These are phyloP conservation scores for Chaetura pelagica DNA, from an alignment of 2,113 vertebrate species.

Conservation along the genomic window DNA sequence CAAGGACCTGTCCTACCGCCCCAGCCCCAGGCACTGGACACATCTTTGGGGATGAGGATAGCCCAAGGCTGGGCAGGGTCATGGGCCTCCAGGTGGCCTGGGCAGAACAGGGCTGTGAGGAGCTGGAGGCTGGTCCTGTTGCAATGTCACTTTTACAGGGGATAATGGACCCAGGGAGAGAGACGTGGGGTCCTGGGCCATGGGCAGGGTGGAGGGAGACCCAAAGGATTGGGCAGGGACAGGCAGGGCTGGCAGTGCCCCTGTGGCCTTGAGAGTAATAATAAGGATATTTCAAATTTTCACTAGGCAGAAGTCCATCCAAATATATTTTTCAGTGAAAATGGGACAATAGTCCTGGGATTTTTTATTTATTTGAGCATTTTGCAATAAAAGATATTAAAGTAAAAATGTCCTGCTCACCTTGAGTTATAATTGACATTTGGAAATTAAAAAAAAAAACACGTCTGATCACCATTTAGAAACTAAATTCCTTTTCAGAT, in stretches of 20 bases:
- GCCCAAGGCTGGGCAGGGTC: not conserved
- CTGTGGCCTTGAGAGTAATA: not conserved
- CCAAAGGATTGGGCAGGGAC: not conserved
- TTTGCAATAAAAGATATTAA: not conserved
- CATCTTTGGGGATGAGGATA: fast-evolving
- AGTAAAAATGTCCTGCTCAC: not conserved
- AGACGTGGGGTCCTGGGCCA: not conserved
- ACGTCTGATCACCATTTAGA: not conserved
- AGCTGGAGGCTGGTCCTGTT: not conserved
- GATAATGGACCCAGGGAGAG: fast-evolving
- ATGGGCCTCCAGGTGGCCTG: fast-evolving
- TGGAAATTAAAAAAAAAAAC: not conserved
- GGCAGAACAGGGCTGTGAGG: not conserved
- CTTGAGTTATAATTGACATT: not conserved
- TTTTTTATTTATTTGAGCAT: not conserved
- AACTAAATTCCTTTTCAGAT: not conserved
- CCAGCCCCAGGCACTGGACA: fast-evolving
- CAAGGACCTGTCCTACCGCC: not conserved
- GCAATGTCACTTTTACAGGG: fast-evolving
- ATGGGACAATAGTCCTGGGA: not conserved
- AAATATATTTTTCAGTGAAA: not conserved
- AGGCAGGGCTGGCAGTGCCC: not conserved
- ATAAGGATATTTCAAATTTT: no score
- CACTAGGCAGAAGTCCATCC: not conserved
- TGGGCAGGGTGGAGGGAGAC: not conserved